These are phyloP conservation scores for Tragelaphus buxtoni DNA, from an alignment of 2,113 vertebrate genomes.

Conservation along the genomic window DNA sequence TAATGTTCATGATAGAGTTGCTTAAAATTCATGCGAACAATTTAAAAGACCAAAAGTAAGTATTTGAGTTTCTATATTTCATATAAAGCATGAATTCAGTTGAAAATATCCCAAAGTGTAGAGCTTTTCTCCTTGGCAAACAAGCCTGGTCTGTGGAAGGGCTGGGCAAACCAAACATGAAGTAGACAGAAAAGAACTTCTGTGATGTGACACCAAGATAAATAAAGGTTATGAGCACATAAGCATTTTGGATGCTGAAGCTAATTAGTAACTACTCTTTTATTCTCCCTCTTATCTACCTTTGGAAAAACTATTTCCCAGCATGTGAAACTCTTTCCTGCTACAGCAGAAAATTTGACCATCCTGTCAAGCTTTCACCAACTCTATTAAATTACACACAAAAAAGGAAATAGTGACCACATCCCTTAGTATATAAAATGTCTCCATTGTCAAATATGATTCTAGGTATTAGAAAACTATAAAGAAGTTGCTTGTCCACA, in stretches of 20 bases:
- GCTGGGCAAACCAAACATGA: slow-evolving; percentile 39
- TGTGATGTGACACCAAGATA: slow-evolving; percentile 67
- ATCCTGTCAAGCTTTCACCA: neutral
- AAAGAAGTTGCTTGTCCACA: neutral
- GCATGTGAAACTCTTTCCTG: slow-evolving; percentile 29
- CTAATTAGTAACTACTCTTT: neutral
- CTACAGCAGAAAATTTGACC: neutral
- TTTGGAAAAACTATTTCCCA: slow-evolving; percentile 33
- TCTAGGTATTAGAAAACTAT: neutral
- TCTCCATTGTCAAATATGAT: neutral
- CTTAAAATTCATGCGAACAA: slow-evolving; percentile 14
- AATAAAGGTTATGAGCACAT: slow-evolving; percentile 53
- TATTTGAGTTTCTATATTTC: neutral
- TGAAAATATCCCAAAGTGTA: slow-evolving; percentile 1
- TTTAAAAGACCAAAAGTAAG: slow-evolving; percentile 1
- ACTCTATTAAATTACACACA: neutral
- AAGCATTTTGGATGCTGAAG: slow-evolving; percentile 16
- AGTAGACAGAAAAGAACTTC: slow-evolving; percentile 43
- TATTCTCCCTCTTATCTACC: neutral
- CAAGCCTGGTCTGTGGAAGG: neutral
- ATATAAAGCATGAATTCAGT: neutral
- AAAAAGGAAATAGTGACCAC: neutral
- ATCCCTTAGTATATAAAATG: neutral
- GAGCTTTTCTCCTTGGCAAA: slow-evolving; percentile 15
- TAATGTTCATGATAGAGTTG: neutral